Percentiles rank a stretch among this genome's conserved stretches.
Conservation (phyloP, 2,113 vertebrate genomes). For the Corydoras maculifer region DNA sequence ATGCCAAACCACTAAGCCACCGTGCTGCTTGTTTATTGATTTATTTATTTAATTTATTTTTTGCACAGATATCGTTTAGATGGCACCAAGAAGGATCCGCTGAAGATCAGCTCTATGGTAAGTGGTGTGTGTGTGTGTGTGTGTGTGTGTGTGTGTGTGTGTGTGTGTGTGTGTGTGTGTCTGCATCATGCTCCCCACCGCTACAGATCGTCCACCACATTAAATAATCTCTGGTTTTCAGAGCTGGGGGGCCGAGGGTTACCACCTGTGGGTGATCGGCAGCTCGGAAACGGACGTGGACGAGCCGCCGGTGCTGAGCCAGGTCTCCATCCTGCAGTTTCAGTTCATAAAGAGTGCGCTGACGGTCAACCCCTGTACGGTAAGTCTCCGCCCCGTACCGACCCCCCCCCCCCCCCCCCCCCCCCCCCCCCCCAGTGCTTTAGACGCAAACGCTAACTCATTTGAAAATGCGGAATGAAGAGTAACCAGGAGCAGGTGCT, state of each 20-base stretch:
- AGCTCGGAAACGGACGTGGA: constrained; percentile 57
- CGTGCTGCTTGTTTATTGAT: too few relatives aligned
- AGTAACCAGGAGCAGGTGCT: constrained; percentile 98
- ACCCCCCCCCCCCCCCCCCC: too few relatives aligned
- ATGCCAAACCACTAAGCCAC: too few relatives aligned
- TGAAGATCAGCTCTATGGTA: constrained; percentile 90
- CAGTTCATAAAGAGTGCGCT: constrained; percentile 97
- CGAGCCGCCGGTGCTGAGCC: constrained; percentile 53
- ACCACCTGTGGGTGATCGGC: constrained; percentile 90
- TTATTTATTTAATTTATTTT: neutral
- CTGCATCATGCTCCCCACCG: too few relatives aligned
- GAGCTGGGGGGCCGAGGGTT: constrained; percentile 98
- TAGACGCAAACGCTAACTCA: too few relatives aligned
- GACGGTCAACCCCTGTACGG: constrained; percentile 95
- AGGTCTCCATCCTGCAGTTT: constrained; percentile 85
- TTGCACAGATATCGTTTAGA: constrained; percentile 82
- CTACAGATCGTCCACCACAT: too few relatives aligned
- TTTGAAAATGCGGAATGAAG: constrained; percentile 49
- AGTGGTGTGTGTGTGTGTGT: too few relatives aligned
- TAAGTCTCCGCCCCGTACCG: constrained; percentile 57
- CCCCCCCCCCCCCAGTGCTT: too few relatives aligned
- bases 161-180: too few relatives aligned
- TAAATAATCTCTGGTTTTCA: constrained; percentile 45
- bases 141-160: too few relatives aligned
- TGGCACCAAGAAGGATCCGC: constrained; percentile 91